Evolutionary conservation across 1,140 invertebrate genomes (phyloP), one percentile per base, ranked within the genome.

Genomic region (Drosophila paulistorum): DNA sequence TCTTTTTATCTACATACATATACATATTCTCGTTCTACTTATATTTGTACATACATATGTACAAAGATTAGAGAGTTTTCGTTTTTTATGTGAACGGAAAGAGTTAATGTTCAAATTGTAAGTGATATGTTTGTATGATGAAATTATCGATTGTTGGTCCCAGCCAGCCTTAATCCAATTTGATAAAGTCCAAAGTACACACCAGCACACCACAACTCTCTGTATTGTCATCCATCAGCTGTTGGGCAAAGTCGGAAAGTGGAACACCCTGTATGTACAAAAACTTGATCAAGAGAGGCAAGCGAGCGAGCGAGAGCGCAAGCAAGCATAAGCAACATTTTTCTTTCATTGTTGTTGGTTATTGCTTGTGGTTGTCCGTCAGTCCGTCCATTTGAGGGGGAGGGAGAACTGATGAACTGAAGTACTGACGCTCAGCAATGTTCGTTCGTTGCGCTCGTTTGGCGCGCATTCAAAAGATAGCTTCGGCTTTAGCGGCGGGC

Each of bases 381-480:
- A 3, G 3, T 4, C 3, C 2, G 37, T 39, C 37, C 37, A 13
- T 39, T 39, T 33, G 64, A 55, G 65, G 45, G 64, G 55, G 65
- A 65, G 39, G 48, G 20, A 37, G 65, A 62, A 64, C 65, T 60
- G 55, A 54, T 17, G 58, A 65, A 45, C 39, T 65, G 48, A 10
- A 54, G 63, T 55, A 73, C 65, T 65, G 74, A 73, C 51, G 70
- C 73, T 79, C 37, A 39, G 37, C 37, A 39, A 39, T 39, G 11
- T 39, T 39, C 70, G 71, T 74, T 74, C 74, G 74, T 73, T 73
- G 75, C 76, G 76, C 75, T 79, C 74, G 66, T 79, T 85, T 85
- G 82, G 81, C 81, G 82, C 81, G 81, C 77, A 85, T 81, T 84
- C 81, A 79, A 58, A 58, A 74, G 79, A 85, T 85, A 85, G 81